Conservation (phyloP, 2,888 invertebrate species). For the Bombyx huttoni region DNA sequence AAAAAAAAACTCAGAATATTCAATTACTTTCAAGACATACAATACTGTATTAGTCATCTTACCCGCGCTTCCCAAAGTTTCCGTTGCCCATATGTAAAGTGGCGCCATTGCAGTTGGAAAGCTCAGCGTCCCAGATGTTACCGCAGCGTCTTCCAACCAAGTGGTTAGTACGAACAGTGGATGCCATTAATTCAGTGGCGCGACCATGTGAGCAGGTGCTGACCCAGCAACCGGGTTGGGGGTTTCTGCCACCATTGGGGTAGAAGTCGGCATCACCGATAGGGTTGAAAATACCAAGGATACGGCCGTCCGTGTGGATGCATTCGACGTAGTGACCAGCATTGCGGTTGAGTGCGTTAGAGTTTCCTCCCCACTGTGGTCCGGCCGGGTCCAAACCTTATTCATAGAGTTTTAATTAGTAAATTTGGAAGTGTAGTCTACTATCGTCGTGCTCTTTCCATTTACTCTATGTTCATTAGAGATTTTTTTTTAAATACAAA, state of each 20-base stretch:
- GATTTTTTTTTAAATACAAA: too few relatives aligned
- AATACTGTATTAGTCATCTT: constrained; percentile 4
- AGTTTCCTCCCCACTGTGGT: constrained; percentile 29
- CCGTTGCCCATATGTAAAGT: constrained; percentile 33
- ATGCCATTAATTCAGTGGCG: constrained; percentile 28
- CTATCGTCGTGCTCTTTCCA: too few relatives aligned
- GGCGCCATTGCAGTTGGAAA: constrained; percentile 20
- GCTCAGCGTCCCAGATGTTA: constrained; percentile 21
- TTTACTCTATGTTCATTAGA: too few relatives aligned
- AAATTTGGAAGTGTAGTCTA: too few relatives aligned
- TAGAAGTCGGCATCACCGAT: constrained; percentile 37
- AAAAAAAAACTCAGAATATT: too few relatives aligned
- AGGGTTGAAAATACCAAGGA: constrained; percentile 30
- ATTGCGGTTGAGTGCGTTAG: constrained; percentile 20
- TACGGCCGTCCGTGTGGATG: constrained; percentile 41
- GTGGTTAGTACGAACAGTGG: constrained; percentile 30
- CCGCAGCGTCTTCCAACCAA: constrained; percentile 28
- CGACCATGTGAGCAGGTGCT: constrained; percentile 42
- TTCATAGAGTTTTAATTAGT: not conserved
- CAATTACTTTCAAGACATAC: too few relatives aligned
- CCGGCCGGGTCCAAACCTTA: constrained; percentile 46
- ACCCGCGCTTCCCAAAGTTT: constrained; percentile 27
- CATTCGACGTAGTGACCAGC: constrained; percentile 36
- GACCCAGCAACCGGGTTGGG: constrained; percentile 38
- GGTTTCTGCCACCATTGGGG: constrained; percentile 40